Base-by-base conservation (phyloP, 2,888 invertebrate species). In the Heliconius cydno region DNA sequence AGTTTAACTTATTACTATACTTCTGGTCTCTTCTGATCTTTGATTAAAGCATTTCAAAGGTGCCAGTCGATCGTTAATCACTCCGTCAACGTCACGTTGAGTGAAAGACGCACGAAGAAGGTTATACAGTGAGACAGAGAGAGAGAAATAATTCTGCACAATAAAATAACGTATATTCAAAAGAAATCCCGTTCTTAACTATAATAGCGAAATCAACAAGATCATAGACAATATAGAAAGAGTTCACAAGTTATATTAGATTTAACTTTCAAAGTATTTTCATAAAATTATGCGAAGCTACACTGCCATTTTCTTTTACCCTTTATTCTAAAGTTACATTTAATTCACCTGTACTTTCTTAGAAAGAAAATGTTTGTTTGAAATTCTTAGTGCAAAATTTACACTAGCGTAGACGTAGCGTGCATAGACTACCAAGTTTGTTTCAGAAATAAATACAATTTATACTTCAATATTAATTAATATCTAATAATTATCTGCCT, bases 321-420 rank as follows among this genome's bases (percentile, higher is more conserved):
- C 5, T 68, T 34, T 68, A 68, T 68, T 68, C n/a, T n/a, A 34
- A 34, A 67, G 22, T 9, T 34, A 22, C 19, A 67, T 34, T 67
- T 22, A 19, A 68, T 30, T 65, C 6, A 65, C 65, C 65, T 34
- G 22, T 67, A 66, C 22, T 34, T 67, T 67, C 34, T 67, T 67
- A 22, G 34, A 30, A 67, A 22, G 34, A 34, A 34, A 67, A 34
- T 34, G 19, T 22, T 52, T 67, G 12, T 60, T 60, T 60, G n/a
- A 60, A 60, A 60, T 60, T 60, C 60, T 60, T 60, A 60, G n/a
- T 60, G 60, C 10, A 60, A 60, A n/a, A 60, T 60, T 60, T n/a
- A n/a, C 60, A 12, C 1, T 10, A n/a, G n/a, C 60, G 9, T 60
- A 60, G 52, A 22, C 19, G 9, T 52, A 52, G 22, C 19, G 6